Evolutionary conservation across 2,113 vertebrate species (phyloP).

Genomic region (Proteles cristata): DNA sequence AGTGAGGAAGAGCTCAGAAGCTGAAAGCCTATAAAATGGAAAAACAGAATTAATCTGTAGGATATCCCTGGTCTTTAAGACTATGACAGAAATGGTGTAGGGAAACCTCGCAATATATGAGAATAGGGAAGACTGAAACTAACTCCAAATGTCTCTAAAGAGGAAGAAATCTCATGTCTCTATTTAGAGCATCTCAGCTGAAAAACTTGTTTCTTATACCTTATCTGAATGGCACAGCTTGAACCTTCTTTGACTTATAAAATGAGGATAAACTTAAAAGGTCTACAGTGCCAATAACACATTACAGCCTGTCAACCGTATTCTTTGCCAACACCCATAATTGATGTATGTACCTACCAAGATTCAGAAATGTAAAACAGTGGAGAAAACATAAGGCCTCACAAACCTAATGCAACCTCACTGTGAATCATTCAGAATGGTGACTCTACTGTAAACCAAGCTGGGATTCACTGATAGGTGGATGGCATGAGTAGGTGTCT

Average conservation of each 20-base stretch:
- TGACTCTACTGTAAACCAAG: neutral
- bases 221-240: neutral
- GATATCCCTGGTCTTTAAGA: neutral
- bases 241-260: neutral
- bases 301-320: neutral
- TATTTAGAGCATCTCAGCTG: neutral
- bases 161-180: neutral
- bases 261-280: neutral
- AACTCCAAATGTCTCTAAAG: neutral
- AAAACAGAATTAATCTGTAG: neutral
- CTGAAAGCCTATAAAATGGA: neutral
- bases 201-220: neutral
- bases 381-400: neutral
- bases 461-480: neutral
- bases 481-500: neutral
- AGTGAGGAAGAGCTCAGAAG: neutral
- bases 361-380: slow-evolving; percentile 20
- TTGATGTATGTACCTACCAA: slow-evolving; percentile 3
- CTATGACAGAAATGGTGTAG: neutral
- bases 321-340: neutral
- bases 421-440: neutral
- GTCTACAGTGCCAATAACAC: neutral
- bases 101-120: neutral
- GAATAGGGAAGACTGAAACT: neutral
- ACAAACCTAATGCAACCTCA: neutral